Base-by-base conservation (phyloP, 2,888 invertebrate genomes). In the Stratiomys singularior region DNA sequence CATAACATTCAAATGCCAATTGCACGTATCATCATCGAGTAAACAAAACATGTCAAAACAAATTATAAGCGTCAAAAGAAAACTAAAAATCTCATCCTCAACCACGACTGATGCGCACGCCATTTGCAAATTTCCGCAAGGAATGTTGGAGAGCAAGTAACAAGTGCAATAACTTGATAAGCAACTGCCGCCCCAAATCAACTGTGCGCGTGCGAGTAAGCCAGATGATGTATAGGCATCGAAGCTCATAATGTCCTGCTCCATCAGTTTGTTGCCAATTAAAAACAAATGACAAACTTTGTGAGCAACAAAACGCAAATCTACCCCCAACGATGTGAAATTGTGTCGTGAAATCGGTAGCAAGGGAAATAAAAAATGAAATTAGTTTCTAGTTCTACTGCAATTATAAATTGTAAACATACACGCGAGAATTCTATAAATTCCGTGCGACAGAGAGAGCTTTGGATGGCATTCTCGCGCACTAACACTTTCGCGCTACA, bases 81-180 rank as follows among this genome's bases (percentile, higher is more conserved):
- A 47, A 52, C 25, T 15, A 15, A 1, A 18, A 27, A n/a, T n/a
- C 64, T 46, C 15, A 69, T 69, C 47, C 46, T 47, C 23, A 27
- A 69, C 69, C 18, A n/a, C n/a, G 56, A 72, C 9, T 72, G 72
- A 72, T 47, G 76, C 44, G 56, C 78, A 64, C 78, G 78, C 78
- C 77, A 78, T 78, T 78, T 78, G 77, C 77, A 78, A 77, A 77
- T 77, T 72, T 76, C 44, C 18, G 15, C 4, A 9, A 7, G 5
- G 23, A 23, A 18, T 13, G 18, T 52, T 2, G 4, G 52, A n/a
- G 15, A n/a, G 7, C 15, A 52, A 52, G 3, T 5, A 52, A 18
- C 52, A 52, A 18, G 52, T 52, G 52, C 18, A 3, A 37, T 9
- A 37, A 37, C 37, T 37, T 9, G 3, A 37, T 5, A 37, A n/a